Evolutionary conservation across 2,797 vertebrate genomes (phyloP), one percentile per base, ranked within the genome.

Genomic region (Pipistrellus nathusii): DNA sequence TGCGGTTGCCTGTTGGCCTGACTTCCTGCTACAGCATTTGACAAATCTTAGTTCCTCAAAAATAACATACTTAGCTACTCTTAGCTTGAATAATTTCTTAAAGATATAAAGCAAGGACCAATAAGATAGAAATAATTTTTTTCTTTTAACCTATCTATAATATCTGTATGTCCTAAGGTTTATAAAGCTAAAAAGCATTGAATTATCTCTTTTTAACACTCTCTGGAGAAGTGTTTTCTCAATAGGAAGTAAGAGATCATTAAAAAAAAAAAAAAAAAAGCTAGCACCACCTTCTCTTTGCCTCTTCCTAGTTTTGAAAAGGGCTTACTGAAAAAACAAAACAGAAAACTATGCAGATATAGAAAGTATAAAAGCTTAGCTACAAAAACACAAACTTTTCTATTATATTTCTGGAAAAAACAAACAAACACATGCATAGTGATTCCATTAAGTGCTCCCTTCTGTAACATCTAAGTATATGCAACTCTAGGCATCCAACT

Each of bases 41-140:
- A 96, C 95, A 96, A 97, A 90, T 85, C 75, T 97, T 97, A 94
- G 96, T 97, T 97, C 96, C 97, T 95, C 96, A 97, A 97, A 97
- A 96, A 84, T 87, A 93, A 96, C 92, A 95, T n/a, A 66, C 55
- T 93, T 93, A 93, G 81, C 48, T 81, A 93, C 5, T 77, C 81
- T 77, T 57, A 48, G 48, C 23, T 89, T 27, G 17, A 95, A 78
- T 32, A 62, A 44, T 12, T 90, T 30, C 64, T 94, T 87, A 78
- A 48, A 81, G 77, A 87, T 73, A 30, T 66, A 12, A 93, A 77
- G 76, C 25, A 93, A 44, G 23, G 8, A 75, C 64, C 0, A 48
- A 73, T 57, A 88, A 89, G 38, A 80, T 5, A 66, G 51, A 86
- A 94, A 68, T 75, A 85, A 78, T 3, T 41, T 48, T 48, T 94